A percentile compares a stretch with the other conserved stretches of the same genome.
Conservation (phyloP, 2,113 vertebrate species). For the Talpa occidentalis region DNA sequence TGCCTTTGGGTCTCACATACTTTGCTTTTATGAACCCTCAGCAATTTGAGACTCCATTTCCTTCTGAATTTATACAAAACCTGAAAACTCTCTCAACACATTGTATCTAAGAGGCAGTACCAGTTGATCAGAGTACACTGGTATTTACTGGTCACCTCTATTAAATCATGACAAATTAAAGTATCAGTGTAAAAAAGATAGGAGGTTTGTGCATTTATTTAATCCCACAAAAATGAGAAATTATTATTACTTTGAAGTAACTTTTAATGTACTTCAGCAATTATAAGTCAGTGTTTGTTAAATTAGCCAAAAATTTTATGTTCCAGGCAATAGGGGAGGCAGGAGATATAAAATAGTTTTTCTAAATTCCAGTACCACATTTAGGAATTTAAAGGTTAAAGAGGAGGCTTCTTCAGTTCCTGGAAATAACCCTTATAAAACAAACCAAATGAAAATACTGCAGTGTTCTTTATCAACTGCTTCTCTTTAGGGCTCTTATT, state of each 20-base stretch:
- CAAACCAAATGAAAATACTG: not conserved
- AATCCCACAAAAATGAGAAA: not conserved
- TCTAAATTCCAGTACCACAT: not conserved
- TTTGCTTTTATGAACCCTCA: not conserved
- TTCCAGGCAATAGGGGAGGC: not conserved
- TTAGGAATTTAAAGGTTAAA: not conserved
- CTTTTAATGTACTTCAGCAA: not conserved
- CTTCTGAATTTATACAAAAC: not conserved
- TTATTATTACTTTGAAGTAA: not conserved
- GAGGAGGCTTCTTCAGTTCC: slow-evolving; percentile 11
- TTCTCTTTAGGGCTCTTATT: not conserved
- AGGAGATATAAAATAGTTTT: not conserved
- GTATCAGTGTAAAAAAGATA: not conserved
- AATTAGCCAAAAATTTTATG: slow-evolving; percentile 25
- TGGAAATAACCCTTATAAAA: slow-evolving; percentile 37
- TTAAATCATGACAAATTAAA: slow-evolving; percentile 13
- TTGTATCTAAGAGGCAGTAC: not conserved
- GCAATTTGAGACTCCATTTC: not conserved
- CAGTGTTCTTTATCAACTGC: not conserved
- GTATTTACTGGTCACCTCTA: not conserved
- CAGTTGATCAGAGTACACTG: not conserved
- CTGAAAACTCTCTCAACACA: not conserved
- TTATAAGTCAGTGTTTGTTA: slow-evolving; percentile 31
- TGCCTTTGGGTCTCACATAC: not conserved
- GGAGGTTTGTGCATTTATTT: not conserved